A percentile compares a stretch with the other conserved stretches of the same genome.
phyloP scores from a whole-genome alignment of 2,797 vertebrate species.

The Poecilia gillii region DNA sequence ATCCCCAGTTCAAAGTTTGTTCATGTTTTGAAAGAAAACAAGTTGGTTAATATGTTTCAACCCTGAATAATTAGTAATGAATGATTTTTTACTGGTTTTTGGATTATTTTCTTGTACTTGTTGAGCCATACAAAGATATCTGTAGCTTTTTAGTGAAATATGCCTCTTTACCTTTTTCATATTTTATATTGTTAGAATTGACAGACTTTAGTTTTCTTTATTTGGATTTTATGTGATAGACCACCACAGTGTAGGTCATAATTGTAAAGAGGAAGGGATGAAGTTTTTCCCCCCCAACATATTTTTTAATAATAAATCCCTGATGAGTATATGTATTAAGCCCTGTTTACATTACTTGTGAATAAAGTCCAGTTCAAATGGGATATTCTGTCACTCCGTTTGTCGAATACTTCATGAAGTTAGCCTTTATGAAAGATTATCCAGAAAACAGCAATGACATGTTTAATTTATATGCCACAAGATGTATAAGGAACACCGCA shows the following conservation, averaged over 20 bases:
- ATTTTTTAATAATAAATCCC: neutral
- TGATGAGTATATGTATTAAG: neutral
- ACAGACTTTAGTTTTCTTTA: neutral
- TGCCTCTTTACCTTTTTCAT: neutral
- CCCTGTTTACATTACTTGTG: neutral
- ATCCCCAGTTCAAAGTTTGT: constrained; percentile 80
- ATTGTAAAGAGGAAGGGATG: neutral
- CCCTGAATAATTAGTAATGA: constrained; percentile 45
- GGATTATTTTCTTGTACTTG: neutral
- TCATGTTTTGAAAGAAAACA: constrained; percentile 78
- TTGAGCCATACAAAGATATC: neutral
- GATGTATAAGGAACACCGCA: neutral
- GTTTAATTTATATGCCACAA: neutral
- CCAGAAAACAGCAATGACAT: neutral
- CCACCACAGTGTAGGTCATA: neutral
- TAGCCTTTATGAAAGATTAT: neutral
- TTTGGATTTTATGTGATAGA: neutral
- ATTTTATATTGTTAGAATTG: neutral
- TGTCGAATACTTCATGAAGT: neutral
- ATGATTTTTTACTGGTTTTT: constrained; percentile 9
- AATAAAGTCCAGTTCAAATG: neutral
- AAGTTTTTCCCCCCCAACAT: neutral
- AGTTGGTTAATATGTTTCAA: constrained; percentile 73
- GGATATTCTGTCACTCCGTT: neutral
- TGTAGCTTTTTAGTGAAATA: neutral